Percentiles rank a stretch among this genome's conserved stretches.
These are phyloP conservation scores for Akabosia matsudoensis DNA, from an alignment of 1,140 invertebrate species.

Conservation along the genomic window DNA sequence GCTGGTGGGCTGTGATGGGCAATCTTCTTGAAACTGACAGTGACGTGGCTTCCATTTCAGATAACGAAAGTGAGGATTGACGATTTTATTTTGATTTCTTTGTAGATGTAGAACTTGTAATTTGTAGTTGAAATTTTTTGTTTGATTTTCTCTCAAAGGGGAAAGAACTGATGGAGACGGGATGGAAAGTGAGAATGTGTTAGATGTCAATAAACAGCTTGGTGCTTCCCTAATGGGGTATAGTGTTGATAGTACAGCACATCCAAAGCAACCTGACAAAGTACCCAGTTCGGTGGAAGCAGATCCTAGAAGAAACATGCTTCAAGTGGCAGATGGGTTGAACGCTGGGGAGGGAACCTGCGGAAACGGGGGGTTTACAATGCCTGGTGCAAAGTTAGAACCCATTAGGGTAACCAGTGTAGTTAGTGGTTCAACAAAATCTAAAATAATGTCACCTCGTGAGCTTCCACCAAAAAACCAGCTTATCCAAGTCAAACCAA, in stretches of 20 bases:
- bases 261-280: not conserved
- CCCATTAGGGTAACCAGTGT: not conserved
- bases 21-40: conserved; percentile 41
- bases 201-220: not conserved
- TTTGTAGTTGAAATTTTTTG: not conserved
- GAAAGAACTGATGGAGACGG: conserved; percentile 42
- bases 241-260: not conserved
- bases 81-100: no score
- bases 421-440: not conserved
- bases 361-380: no score
- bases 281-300: not conserved
- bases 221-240: not conserved
- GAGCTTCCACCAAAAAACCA: conserved; percentile 34
- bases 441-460: conserved; percentile 16
- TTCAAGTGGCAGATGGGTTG: not conserved
- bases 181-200: conserved; percentile 34
- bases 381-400: no score
- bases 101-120: no score
- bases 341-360: no score
- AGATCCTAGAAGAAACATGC: not conserved
- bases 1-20: conserved; percentile 32
- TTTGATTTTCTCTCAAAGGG: conserved; percentile 15
- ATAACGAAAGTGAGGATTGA: conserved; percentile 29
- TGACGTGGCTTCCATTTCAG: conserved; percentile 34
- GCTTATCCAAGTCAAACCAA: conserved; percentile 32